phyloP scores from a whole-genome alignment of 2,888 invertebrate genomes.

The Neoascia interrupta region DNA sequence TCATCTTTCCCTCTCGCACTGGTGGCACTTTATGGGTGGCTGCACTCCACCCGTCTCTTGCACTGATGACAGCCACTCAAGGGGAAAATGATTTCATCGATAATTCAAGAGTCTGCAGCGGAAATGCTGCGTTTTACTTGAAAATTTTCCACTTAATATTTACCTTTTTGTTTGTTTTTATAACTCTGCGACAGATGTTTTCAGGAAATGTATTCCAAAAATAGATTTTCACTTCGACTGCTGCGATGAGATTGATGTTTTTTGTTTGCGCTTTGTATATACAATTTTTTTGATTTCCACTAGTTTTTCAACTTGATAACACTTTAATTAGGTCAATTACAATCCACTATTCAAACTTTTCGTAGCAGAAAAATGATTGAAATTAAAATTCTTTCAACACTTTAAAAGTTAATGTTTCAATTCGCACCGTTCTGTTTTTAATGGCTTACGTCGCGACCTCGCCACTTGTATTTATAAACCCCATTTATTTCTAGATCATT shows the following conservation, averaged over 20 bases:
- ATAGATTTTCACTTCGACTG: background rate
- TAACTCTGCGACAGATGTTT: background rate
- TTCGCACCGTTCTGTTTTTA: conserved; percentile 55
- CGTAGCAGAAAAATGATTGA: too few species aligned
- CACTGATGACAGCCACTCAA: conserved; percentile 16
- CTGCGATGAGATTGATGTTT: background rate
- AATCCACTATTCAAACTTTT: too few species aligned
- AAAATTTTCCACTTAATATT: background rate
- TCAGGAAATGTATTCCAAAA: background rate
- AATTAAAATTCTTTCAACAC: background rate
- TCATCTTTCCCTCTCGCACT: conserved; percentile 40
- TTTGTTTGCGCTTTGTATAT: background rate
- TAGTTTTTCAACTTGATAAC: background rate
- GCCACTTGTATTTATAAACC: conserved; percentile 67
- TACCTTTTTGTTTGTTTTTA: conserved; percentile 34
- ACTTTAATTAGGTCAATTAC: conserved; percentile 7
- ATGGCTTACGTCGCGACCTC: conserved; percentile 38
- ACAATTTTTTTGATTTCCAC: background rate
- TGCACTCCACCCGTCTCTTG: conserved; percentile 11
- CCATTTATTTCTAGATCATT: conserved; percentile 70
- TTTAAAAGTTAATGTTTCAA: conserved; percentile 48
- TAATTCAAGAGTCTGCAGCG: conserved; percentile 81
- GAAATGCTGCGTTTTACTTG: background rate
- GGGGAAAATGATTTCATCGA: conserved; percentile 80
- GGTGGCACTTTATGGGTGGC: background rate